These are phyloP conservation scores for Thripadectes ignobilis DNA, from an alignment of 2,797 vertebrate genomes.

Conservation along the genomic window DNA sequence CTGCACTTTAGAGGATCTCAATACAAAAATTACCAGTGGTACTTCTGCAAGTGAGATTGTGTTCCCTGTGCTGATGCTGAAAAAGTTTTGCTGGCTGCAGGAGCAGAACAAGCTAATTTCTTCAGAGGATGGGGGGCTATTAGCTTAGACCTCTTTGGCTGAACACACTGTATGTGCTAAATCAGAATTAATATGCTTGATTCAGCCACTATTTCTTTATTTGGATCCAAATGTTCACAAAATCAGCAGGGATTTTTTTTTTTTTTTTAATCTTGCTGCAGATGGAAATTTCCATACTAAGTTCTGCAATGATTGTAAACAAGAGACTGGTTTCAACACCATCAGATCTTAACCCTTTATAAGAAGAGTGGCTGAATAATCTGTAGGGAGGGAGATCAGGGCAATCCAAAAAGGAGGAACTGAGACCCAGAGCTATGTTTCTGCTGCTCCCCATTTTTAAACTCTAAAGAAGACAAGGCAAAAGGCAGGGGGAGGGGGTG, in stretches of 20 bases:
- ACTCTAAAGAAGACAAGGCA: background rate
- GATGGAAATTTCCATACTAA: constrained; percentile 67
- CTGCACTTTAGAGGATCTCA: background rate
- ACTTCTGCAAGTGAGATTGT: background rate
- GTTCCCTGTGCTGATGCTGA: background rate
- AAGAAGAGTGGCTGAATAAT: background rate
- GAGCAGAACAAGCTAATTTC: background rate
- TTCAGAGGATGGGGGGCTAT: background rate
- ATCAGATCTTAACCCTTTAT: constrained; percentile 41
- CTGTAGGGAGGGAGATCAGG: background rate
- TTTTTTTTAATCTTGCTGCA: background rate
- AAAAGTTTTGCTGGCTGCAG: background rate
- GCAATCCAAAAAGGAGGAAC: constrained; percentile 34
- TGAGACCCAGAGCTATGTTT: background rate
- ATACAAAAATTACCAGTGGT: background rate
- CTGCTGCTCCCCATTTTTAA: background rate
- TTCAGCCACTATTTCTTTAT: background rate
- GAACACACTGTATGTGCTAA: background rate
- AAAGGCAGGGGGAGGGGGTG: background rate
- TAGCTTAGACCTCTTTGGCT: background rate
- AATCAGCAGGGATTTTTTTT: constrained; percentile 4
- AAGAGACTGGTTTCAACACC: constrained; percentile 48
- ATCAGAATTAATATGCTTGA: constrained; percentile 18
- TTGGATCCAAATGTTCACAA: background rate
- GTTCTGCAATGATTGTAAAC: constrained; percentile 47